Evolutionary conservation across 2,113 vertebrate species (phyloP).

Genomic region (Zapornia atra): DNA sequence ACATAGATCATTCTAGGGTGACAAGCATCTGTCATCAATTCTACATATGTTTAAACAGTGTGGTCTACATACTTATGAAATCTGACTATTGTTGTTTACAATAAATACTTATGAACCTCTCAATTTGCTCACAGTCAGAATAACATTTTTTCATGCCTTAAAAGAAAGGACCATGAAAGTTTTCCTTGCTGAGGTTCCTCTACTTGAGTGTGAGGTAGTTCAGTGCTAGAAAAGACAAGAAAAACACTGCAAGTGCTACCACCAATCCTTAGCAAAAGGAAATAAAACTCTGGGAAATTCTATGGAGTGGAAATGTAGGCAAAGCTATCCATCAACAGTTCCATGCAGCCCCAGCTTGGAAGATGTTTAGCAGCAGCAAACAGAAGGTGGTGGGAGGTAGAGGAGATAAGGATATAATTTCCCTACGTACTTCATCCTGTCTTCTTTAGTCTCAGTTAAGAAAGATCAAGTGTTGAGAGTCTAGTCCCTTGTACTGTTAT

Average conservation of each 20-base stretch:
- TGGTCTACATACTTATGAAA: not conserved
- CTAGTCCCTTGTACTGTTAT: not conserved
- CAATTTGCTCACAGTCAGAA: not conserved
- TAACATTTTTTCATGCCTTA: not conserved
- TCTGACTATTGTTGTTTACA: not conserved
- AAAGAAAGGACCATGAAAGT: not conserved
- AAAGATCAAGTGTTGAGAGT: not conserved
- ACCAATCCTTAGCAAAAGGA: not conserved
- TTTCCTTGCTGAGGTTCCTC: not conserved
- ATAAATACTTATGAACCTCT: not conserved
- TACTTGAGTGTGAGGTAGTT: not conserved
- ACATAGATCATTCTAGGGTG: rapidly evolving
- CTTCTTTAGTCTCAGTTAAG: not conserved
- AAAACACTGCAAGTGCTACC: not conserved
- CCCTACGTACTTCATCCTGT: not conserved
- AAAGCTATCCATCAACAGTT: not conserved
- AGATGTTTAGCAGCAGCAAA: not conserved
- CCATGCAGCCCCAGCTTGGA: not conserved
- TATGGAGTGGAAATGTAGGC: not conserved
- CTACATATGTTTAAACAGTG: not conserved
- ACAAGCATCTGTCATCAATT: not conserved
- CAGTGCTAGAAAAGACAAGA: not conserved
- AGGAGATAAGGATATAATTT: not conserved
- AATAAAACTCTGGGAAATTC: not conserved
- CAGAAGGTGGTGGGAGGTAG: not conserved